Evolutionary conservation across 2,797 vertebrate species (phyloP).

Genomic region (Lates japonicus): DNA sequence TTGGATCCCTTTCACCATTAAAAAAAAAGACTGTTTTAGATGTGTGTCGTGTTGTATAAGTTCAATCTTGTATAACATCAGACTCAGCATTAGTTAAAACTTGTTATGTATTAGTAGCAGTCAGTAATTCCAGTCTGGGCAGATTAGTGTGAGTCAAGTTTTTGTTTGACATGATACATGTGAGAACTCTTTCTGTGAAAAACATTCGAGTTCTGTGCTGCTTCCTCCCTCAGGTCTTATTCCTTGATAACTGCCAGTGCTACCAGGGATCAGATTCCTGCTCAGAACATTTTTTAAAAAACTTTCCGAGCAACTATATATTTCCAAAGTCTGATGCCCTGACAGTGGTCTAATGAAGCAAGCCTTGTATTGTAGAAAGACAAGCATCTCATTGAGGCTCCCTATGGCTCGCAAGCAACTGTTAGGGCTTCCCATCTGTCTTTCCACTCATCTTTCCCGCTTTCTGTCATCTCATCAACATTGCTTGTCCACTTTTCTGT

Average conservation of each 20-base stretch:
- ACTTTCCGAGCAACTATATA: slow-evolving; percentile 56
- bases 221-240: slow-evolving; percentile 35
- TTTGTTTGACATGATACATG: slow-evolving; percentile 22
- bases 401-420: slow-evolving; percentile 40
- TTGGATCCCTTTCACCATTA: slow-evolving; percentile 26
- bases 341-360: slow-evolving; percentile 46
- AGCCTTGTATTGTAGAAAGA: slow-evolving; percentile 44
- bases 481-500: slow-evolving; percentile 44
- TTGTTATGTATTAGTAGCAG: slow-evolving; percentile 1
- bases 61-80: neutral
- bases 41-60: neutral
- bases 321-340: slow-evolving; percentile 39
- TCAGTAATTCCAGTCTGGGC: slow-evolving; percentile 3
- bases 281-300: neutral
- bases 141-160: neutral
- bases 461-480: slow-evolving; percentile 68
- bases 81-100: neutral
- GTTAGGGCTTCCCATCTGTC: slow-evolving; percentile 45
- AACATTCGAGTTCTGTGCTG: slow-evolving; percentile 3
- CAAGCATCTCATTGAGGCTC: slow-evolving; percentile 60
- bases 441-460: slow-evolving; percentile 36
- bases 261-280: slow-evolving; percentile 22
- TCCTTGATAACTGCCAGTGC: slow-evolving; percentile 26
- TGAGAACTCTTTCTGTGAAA: slow-evolving; percentile 7
- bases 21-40: neutral